Conservation (phyloP, 2,888 invertebrate species). For the Frankliniella fusca region DNA sequence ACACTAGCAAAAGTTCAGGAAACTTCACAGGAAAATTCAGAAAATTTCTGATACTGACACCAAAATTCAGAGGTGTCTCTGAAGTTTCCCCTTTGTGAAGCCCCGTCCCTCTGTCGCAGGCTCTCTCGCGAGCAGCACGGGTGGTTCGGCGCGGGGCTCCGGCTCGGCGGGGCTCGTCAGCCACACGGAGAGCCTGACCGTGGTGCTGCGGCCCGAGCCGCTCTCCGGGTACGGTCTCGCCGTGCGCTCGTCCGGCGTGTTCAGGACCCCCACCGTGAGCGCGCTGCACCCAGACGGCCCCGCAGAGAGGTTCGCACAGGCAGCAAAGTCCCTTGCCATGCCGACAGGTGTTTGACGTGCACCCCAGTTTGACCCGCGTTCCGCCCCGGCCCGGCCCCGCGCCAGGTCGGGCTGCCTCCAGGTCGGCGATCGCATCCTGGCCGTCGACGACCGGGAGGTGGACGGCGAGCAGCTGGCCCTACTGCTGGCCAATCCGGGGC, state of each 20-base stretch:
- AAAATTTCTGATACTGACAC: too few relatives aligned
- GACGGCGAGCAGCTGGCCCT: slow-evolving; percentile 34
- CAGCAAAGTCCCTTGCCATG: neutral
- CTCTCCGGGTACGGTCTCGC: slow-evolving; percentile 53
- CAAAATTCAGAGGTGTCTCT: too few relatives aligned
- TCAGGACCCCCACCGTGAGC: slow-evolving; percentile 37
- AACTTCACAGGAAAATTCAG: too few relatives aligned
- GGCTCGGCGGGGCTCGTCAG: slow-evolving; percentile 44
- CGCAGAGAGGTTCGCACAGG: slow-evolving; percentile 53
- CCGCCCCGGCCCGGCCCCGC: too few relatives aligned
- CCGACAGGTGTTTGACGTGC: neutral
- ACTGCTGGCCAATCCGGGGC: slow-evolving; percentile 36
- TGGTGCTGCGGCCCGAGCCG: slow-evolving; percentile 52
- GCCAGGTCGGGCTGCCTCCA: slow-evolving; percentile 68
- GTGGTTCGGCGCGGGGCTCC: neutral
- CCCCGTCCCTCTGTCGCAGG: slow-evolving; percentile 37
- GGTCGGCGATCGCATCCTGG: slow-evolving; percentile 76
- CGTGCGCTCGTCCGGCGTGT: slow-evolving; percentile 50
- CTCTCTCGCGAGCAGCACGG: slow-evolving; percentile 32
- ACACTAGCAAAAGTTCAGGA: too few relatives aligned
- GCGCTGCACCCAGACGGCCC: slow-evolving; percentile 53
- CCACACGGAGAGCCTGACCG: slow-evolving; percentile 55
- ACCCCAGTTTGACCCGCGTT: neutral
- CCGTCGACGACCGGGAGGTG: slow-evolving; percentile 69
- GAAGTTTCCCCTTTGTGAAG: too few relatives aligned